phyloP scores from a whole-genome alignment of 1,140 invertebrate genomes.

The Bombus confusus region DNA sequence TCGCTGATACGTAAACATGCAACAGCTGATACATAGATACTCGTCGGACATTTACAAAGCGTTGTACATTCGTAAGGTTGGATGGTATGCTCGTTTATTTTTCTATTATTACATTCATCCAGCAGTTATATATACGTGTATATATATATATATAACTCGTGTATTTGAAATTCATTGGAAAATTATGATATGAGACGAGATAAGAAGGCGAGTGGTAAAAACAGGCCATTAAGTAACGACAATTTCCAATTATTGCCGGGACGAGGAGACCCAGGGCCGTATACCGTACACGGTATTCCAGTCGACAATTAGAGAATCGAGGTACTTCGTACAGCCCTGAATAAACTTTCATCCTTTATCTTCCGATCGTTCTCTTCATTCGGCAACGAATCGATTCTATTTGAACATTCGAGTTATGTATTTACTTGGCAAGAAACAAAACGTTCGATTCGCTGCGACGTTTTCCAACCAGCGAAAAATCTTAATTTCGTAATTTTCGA shows the following conservation, averaged over 20 bases:
- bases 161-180: not conserved
- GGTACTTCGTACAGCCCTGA: not conserved
- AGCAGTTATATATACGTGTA: too few relatives aligned
- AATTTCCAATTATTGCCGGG: not conserved
- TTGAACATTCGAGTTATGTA: rapidly evolving
- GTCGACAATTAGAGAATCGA: not conserved
- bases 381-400: not conserved
- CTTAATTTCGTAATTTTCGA: not conserved
- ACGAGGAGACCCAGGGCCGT: not conserved
- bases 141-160: too few relatives aligned
- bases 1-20: not conserved
- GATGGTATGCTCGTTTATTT: not conserved
- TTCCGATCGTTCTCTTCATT: not conserved
- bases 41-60: not conserved
- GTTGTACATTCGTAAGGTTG: not conserved
- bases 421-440: not conserved
- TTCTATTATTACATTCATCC: not conserved
- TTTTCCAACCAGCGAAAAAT: not conserved
- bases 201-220: not conserved
- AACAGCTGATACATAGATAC: not conserved
- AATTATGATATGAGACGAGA: not conserved
- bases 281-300: not conserved
- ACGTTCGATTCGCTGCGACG: not conserved
- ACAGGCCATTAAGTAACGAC: too few relatives aligned
- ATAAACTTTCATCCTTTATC: not conserved